Evolutionary conservation across 2,888 invertebrate species (phyloP), one percentile per base, ranked within the genome.

Genomic region (Eledone cirrhosa): DNA sequence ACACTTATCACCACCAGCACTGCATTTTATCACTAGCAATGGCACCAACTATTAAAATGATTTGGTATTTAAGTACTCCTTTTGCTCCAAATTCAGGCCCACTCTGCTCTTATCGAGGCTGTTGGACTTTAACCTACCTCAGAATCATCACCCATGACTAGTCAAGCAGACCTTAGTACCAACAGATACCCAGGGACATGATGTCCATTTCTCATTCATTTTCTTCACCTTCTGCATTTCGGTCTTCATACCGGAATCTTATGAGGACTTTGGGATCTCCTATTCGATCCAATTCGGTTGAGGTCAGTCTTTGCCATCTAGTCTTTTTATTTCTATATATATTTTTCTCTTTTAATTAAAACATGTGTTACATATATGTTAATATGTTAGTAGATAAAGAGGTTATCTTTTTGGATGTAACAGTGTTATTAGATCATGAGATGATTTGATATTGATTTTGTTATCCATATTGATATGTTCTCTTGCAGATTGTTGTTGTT

Each of bases 131-230:
- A 72, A 41, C 72, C 72, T 72, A 41, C 33, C 31, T 41, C 41
- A 41, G 72, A 72, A 72, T 72, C 31, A 41, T 72, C 41, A 31
- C 31, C 72, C 31, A 72, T 72, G 72, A 72, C 22, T 41, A 72
- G 41, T 16, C 72, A 33, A 22, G 72, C 33, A 72, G 72, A 72
- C 16, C 22, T n/a, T 67, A 31, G 67, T 72, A 31, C 72, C 41
- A 41, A 31, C 72, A 31, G 41, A 41, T 41, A 72, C 31, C 31
- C n/a, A 33, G 3, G 72, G 31, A 41, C 72, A 72, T 72, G 72
- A 72, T 72, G 72, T 72, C 72, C n/a, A n/a, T 72, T n/a, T 33
- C 72, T 72, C 41, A 72, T 72, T 72, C 72, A n/a, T 72, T 72
- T 72, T 72, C 72, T 72, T 72, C 72, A 33, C 72, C 72, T 72